A percentile compares a stretch with the other conserved stretches of the same genome.
Evolutionary conservation across 1,140 invertebrate genomes (phyloP).

Genomic region (Bombyx mandarina): DNA sequence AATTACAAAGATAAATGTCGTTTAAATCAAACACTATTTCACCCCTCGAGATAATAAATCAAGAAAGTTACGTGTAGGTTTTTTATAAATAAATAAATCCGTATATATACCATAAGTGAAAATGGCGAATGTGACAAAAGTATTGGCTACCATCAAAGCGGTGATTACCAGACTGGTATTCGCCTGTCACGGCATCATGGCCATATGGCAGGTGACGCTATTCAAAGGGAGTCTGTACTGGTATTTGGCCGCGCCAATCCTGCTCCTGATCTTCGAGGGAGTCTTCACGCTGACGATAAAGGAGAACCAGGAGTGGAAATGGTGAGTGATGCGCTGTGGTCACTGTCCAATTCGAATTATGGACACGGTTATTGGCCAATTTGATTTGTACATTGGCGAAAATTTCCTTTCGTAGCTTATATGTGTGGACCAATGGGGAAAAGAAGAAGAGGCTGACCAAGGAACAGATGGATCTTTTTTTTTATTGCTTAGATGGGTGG

Average conservation of each 20-base stretch:
- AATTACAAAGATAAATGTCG: no score
- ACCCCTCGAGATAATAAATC: no score
- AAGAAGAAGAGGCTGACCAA: no score
- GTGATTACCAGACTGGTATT: conserved; percentile 86
- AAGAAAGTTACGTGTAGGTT: no score
- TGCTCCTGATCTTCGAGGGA: conserved; percentile 84
- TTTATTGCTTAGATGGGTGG: no score
- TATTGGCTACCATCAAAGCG: conserved; percentile 84
- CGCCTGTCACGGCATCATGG: conserved; percentile 82
- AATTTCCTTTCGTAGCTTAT: no score
- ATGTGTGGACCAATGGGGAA: no score
- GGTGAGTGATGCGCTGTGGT: conserved; percentile 70
- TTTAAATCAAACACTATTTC: no score
- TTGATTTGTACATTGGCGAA: no score
- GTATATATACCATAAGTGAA: not conserved
- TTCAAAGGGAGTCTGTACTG: conserved; percentile 83
- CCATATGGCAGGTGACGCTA: conserved; percentile 85
- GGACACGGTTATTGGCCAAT: no score
- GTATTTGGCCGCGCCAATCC: conserved; percentile 82
- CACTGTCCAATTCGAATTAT: no score
- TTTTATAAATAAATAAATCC: not conserved
- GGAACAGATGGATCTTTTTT: no score
- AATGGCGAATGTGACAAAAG: conserved; percentile 76
- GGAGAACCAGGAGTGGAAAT: conserved; percentile 89
- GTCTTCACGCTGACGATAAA: conserved; percentile 88